phyloP scores from a whole-genome alignment of 2,888 invertebrate species.

The Pachycephus smyrnensis region DNA sequence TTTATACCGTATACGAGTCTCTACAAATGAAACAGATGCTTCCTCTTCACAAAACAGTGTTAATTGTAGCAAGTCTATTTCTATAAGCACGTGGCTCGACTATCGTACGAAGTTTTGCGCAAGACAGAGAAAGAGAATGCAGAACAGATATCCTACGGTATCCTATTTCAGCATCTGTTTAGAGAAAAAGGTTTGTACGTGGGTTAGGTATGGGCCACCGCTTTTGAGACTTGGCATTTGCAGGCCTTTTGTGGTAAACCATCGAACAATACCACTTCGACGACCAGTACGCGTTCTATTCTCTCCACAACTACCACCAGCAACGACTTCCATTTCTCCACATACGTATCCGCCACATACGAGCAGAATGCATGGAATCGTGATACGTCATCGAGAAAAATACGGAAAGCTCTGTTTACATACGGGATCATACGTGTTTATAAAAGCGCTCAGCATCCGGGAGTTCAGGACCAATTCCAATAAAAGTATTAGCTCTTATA shows the following conservation, averaged over 20 bases:
- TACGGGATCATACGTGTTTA: neutral
- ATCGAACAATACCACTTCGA: slow-evolving; percentile 49
- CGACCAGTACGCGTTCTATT: slow-evolving; percentile 20
- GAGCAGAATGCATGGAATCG: neutral
- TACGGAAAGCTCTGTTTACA: slow-evolving; percentile 4
- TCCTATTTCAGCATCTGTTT: slow-evolving; percentile 65
- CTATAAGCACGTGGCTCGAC: neutral
- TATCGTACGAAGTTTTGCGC: slow-evolving; percentile 6
- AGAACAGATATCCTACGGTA: slow-evolving; percentile 38
- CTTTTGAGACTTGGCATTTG: slow-evolving; percentile 61
- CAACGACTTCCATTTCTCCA: neutral
- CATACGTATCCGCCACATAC: neutral
- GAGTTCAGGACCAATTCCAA: neutral
- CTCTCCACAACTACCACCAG: neutral
- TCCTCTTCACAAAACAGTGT: neutral
- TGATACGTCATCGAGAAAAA: slow-evolving; percentile 2
- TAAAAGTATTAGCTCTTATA: neutral
- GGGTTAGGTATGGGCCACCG: slow-evolving; percentile 38
- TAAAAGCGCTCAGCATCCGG: neutral
- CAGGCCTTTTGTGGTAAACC: slow-evolving; percentile 65
- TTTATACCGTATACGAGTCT: neutral
- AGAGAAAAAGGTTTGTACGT: slow-evolving; percentile 30
- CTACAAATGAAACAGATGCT: neutral
- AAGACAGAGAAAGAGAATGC: neutral
- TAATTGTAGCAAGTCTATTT: neutral